phyloP scores from a whole-genome alignment of 2,888 invertebrate genomes.

The Lasioglossum leucozonium region DNA sequence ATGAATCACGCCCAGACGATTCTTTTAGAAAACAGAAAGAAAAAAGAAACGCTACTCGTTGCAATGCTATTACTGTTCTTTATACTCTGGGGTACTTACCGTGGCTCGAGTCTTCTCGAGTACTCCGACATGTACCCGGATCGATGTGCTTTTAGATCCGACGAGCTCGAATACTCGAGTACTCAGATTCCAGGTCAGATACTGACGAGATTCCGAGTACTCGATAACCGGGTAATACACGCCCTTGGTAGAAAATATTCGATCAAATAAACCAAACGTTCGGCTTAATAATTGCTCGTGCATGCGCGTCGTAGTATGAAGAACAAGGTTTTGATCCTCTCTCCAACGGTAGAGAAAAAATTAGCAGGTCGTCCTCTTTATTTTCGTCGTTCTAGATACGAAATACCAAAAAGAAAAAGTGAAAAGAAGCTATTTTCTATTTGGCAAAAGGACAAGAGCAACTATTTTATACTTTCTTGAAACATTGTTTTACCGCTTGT shows the following conservation, averaged over 20 bases:
- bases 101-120: not conserved
- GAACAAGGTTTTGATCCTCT: not conserved
- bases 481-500: not conserved
- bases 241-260: not conserved
- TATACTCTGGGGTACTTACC: conserved; percentile 13
- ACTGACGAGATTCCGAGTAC: not conserved
- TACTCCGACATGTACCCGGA: not conserved
- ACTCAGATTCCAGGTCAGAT: too few relatives aligned
- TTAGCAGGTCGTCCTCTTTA: not conserved
- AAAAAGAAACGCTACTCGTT: conserved; percentile 3
- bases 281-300: not conserved
- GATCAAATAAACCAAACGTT: not conserved
- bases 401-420: not conserved
- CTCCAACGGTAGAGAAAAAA: not conserved
- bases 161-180: not conserved
- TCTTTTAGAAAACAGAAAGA: not conserved
- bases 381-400: not conserved
- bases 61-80: conserved; percentile 27
- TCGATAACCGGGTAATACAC: not conserved
- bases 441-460: not conserved
- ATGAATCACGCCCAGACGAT: not conserved
- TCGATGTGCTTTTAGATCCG: not conserved
- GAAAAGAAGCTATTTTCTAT: not conserved
- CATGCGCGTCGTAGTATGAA: not conserved
- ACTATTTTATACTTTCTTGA: not conserved